Percentiles rank a stretch among this genome's conserved stretches.
These are phyloP conservation scores for Cyprinus carpio DNA, from an alignment of 2,113 vertebrate species.

Conservation along the genomic window DNA sequence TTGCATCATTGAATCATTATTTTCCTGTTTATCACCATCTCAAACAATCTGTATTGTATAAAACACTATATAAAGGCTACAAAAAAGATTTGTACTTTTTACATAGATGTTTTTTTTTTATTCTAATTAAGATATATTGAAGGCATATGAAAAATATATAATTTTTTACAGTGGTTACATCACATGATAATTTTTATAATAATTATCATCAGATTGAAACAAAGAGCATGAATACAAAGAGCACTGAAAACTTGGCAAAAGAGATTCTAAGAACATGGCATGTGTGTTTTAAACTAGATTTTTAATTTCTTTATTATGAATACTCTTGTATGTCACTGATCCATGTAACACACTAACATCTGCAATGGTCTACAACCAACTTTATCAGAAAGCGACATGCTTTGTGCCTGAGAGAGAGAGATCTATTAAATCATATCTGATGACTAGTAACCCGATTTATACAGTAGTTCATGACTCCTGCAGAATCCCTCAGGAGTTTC, in stretches of 20 bases:
- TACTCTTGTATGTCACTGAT: background rate
- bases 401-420: slow-evolving; percentile 44
- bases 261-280: background rate
- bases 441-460: slow-evolving; percentile 50
- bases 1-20: too few relatives aligned
- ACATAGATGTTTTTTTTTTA: too few relatives aligned
- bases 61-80: too few relatives aligned
- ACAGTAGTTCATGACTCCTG: slow-evolving; percentile 41
- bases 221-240: background rate
- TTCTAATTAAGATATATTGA: too few relatives aligned
- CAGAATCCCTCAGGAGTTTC: slow-evolving; percentile 28
- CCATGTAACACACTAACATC: background rate
- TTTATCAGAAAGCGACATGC: background rate
- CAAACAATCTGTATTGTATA: too few relatives aligned
- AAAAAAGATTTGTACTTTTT: too few relatives aligned
- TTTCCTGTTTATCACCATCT: too few relatives aligned
- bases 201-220: too few relatives aligned
- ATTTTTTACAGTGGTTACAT: background rate
- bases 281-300: background rate
- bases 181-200: background rate
- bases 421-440: slow-evolving; percentile 41
- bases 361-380: background rate
- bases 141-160: too few relatives aligned
- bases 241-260: too few relatives aligned
- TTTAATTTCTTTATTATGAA: background rate